Conservation (phyloP, 2,797 vertebrate species). For the Synanceia verrucosa region DNA sequence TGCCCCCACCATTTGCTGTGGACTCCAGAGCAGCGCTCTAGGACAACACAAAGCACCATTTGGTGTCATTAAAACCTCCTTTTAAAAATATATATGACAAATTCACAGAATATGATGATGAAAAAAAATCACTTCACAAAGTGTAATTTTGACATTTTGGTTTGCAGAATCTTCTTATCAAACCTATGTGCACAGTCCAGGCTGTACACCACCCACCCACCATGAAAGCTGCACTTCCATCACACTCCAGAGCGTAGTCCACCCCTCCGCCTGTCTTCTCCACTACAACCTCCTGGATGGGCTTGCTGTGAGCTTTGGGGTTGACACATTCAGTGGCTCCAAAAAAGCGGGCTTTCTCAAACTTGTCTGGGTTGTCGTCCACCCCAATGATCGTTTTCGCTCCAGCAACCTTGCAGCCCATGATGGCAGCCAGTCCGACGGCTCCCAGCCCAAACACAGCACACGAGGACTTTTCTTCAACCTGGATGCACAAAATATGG, state of each 20-base stretch:
- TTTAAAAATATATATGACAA: background rate
- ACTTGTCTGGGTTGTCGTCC: slow-evolving; percentile 86
- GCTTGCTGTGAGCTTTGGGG: slow-evolving; percentile 74
- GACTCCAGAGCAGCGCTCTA: slow-evolving; percentile 91
- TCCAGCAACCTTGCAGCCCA: slow-evolving; percentile 84
- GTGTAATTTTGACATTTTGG: background rate
- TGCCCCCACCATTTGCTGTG: slow-evolving; percentile 87
- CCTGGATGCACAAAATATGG: slow-evolving; percentile 67
- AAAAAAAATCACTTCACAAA: background rate
- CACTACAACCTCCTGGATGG: slow-evolving; percentile 82
- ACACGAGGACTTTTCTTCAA: slow-evolving; percentile 82
- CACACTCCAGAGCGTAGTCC: slow-evolving; percentile 86
- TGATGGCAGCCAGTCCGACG: slow-evolving; percentile 87
- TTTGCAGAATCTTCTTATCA: background rate
- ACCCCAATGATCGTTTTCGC: slow-evolving; percentile 87
- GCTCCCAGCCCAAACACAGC: slow-evolving; percentile 84
- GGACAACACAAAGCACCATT: background rate
- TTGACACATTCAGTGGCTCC: slow-evolving; percentile 89
- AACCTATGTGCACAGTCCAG: no score
- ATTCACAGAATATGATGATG: background rate
- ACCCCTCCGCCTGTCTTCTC: slow-evolving; percentile 80
- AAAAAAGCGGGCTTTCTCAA: slow-evolving; percentile 81
- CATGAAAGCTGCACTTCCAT: slow-evolving; percentile 82
- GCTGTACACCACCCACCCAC: slow-evolving; percentile 67
- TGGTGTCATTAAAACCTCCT: background rate